Base-by-base conservation (phyloP, 2,888 invertebrate genomes). In the Orchesella flavescens region DNA sequence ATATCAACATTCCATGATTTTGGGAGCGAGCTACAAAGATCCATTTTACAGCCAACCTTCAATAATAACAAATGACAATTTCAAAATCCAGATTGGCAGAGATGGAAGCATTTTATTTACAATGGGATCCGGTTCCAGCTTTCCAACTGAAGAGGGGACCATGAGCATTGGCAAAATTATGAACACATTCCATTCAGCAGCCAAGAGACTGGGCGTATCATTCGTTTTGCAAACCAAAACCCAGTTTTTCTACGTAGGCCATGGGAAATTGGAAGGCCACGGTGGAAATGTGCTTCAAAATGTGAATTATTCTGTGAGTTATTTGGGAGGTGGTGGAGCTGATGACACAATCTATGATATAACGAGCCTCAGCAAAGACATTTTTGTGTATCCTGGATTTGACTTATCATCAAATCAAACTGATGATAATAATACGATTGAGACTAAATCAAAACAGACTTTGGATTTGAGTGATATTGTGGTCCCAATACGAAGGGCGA, bases 371-470 rank as follows among this genome's bases (percentile, higher is more conserved):
- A 5, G 49, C 0, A 44, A 72, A 1, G 59, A 83, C 72, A 77
- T 83, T 9, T 83, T 57, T 21, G 72, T 83, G 72, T 77, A 72
- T 19, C n/a, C 77, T 0, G 83, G 83, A 34, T 34, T 34, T 23
- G 21, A 63, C 3, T 1, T 68, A 12, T 34, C 19, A 1, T 55
- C 23, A 3, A 61, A 46, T 17, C 24, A 9, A 17, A n/a, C 15
- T 2, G 15, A 23, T n/a, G n/a, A n/a, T 7, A 17, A 1, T 9
- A 34, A 7, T 34, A 2, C 34, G 7, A 2, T 34, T 34, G 3
- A 34, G 7, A n/a, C n/a, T n/a, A n/a, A n/a, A n/a, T n/a, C n/a
- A 10, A 69, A 23, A 21, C 77, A 77, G 24, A 69, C 69, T 1
- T 43, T 77, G 3, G 77, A 77, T 21, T 23, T 77, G 59, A 69